A percentile compares a stretch with the other conserved stretches of the same genome.
Evolutionary conservation across 1,140 invertebrate species (phyloP).

Genomic region (Papilio helenus): DNA sequence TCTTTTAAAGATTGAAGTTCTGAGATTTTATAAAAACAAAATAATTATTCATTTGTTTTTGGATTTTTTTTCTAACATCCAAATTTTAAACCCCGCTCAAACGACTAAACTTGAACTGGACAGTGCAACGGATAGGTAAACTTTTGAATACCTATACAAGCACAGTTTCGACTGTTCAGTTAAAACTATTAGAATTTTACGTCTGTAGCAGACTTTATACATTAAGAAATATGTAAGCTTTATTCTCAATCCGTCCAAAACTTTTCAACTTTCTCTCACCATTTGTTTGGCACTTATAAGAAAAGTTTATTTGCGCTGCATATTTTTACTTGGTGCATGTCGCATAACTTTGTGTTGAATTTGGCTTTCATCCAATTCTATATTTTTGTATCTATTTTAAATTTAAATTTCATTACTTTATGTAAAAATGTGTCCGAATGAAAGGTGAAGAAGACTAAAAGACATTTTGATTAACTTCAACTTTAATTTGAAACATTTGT

Average conservation of each 20-base stretch:
- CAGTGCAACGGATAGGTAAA: too few species aligned
- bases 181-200: too few species aligned
- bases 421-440: neutral
- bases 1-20: too few species aligned
- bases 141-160: too few species aligned
- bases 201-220: neutral
- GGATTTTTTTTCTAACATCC: neutral
- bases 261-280: conserved; percentile 36
- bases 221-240: conserved; percentile 9
- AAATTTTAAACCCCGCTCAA: neutral
- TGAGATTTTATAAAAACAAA: too few species aligned
- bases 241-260: conserved; percentile 6
- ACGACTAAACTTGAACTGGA: too few species aligned
- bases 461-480: too few species aligned
- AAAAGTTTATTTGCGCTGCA: conserved; percentile 36
- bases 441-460: neutral
- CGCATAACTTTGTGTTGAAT: conserved; percentile 37
- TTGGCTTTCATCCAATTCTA: conserved; percentile 37
- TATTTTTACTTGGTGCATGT: conserved; percentile 39
- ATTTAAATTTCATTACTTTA: conserved; percentile 24
- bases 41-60: too few species aligned
- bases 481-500: too few species aligned
- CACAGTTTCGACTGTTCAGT: too few species aligned
- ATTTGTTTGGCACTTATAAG: conserved; percentile 38
- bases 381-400: conserved; percentile 26